Percentiles rank a stretch among this genome's conserved stretches.
Evolutionary conservation across 1,140 invertebrate species (phyloP).

Genomic region (Brachionus rubens): DNA sequence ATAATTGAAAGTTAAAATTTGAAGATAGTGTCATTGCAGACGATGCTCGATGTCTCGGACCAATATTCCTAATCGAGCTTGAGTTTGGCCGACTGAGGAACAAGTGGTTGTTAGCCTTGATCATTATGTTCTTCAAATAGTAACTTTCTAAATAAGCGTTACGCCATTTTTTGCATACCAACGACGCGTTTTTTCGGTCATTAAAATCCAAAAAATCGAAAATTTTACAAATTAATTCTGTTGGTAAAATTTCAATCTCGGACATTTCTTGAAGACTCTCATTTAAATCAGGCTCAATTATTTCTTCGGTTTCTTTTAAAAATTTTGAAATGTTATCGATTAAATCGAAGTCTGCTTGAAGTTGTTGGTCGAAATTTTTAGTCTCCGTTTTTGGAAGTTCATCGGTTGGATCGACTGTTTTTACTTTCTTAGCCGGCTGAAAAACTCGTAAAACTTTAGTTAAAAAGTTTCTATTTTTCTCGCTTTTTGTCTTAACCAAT

Average conservation of each 20-base stretch:
- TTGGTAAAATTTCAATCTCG: background rate
- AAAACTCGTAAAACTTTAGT: background rate
- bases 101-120: conserved; percentile 32
- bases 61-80: background rate
- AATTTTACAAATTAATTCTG: conserved; percentile 36
- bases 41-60: background rate
- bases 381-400: no score
- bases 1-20: conserved; percentile 35
- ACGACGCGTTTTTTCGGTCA: conserved; percentile 17
- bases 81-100: conserved; percentile 35
- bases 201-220: conserved; percentile 18
- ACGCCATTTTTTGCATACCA: conserved; percentile 42
- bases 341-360: background rate
- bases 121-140: conserved; percentile 30
- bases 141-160: conserved; percentile 28
- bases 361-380: background rate
- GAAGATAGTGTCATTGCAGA: conserved; percentile 26
- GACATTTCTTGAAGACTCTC: background rate
- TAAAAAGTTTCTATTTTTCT: background rate
- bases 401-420: no score
- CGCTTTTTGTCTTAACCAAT: background rate
- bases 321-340: conserved; percentile 32
- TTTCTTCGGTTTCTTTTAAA: background rate
- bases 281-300: background rate
- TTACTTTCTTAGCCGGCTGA: background rate